A percentile compares a stretch with the other conserved stretches of the same genome.
Conservation (phyloP, 2,113 vertebrate species). For the Suricata suricatta region DNA sequence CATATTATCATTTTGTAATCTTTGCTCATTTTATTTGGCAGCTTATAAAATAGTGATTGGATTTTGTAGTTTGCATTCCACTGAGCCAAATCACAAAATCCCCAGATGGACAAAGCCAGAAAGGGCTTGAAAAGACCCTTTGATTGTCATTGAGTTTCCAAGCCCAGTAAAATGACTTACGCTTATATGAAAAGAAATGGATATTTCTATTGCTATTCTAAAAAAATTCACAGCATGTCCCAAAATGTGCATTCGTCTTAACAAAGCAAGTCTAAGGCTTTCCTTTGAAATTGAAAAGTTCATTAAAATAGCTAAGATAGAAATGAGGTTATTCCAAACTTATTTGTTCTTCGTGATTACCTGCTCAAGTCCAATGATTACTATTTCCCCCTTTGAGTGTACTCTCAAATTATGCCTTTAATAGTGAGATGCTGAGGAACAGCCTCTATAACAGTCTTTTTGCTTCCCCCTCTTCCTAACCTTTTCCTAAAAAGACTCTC, state of each 20-base stretch:
- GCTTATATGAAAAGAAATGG: neutral
- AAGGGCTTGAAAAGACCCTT: neutral
- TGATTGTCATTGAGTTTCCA: neutral
- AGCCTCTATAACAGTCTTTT: neutral
- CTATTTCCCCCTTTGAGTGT: neutral
- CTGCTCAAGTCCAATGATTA: neutral
- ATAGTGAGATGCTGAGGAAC: neutral
- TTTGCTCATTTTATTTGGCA: constrained; percentile 49
- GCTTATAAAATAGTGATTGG: constrained; percentile 35
- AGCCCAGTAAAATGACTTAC: neutral
- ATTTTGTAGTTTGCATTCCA: constrained; percentile 39
- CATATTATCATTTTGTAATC: neutral
- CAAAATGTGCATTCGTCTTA: constrained; percentile 25
- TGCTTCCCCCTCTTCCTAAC: neutral
- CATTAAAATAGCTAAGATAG: constrained; percentile 37
- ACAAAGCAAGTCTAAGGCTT: constrained; percentile 34
- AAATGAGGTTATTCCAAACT: constrained; percentile 39
- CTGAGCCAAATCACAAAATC: constrained; percentile 8
- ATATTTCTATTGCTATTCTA: constrained; percentile 28
- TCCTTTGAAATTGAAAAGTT: constrained; percentile 48
- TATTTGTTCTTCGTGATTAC: constrained; percentile 39
- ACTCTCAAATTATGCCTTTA: neutral
- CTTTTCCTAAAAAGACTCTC: neutral
- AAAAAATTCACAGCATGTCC: constrained; percentile 25
- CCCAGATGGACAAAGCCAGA: neutral